Evolutionary conservation across 2,888 invertebrate genomes (phyloP).

Genomic region (Drosophila subquinaria): DNA sequence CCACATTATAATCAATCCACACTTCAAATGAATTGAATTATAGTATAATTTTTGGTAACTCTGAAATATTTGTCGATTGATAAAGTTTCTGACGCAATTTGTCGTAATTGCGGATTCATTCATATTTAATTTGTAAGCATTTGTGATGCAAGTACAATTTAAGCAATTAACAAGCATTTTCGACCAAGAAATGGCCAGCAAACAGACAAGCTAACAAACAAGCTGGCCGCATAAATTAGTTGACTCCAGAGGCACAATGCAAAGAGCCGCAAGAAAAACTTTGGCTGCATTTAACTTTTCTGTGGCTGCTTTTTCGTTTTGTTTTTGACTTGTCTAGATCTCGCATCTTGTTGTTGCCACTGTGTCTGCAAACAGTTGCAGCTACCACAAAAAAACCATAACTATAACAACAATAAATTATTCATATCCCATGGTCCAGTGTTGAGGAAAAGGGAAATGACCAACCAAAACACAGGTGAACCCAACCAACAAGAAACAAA

Average conservation of each 20-base stretch:
- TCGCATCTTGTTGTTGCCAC: background rate
- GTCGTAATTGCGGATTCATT: slow-evolving; percentile 29
- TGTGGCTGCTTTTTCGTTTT: slow-evolving; percentile 40
- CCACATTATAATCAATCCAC: background rate
- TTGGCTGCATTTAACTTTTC: slow-evolving; percentile 64
- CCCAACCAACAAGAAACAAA: slow-evolving; percentile 1
- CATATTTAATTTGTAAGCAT: slow-evolving; percentile 32
- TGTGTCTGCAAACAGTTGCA: slow-evolving; percentile 11
- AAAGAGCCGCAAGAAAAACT: slow-evolving; percentile 55
- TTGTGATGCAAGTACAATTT: slow-evolving; percentile 22
- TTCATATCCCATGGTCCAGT: slow-evolving; percentile 44
- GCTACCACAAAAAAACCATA: slow-evolving; percentile 25
- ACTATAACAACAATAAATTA: slow-evolving; percentile 59
- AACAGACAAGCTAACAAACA: slow-evolving; percentile 35
- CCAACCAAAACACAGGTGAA: slow-evolving; percentile 16
- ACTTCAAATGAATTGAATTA: background rate
- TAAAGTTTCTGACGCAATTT: background rate
- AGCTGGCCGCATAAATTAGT: slow-evolving; percentile 67
- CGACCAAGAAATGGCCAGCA: background rate
- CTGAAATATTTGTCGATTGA: too few species aligned
- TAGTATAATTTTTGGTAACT: background rate
- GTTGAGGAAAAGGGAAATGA: slow-evolving; percentile 8
- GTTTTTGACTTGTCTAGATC: background rate
- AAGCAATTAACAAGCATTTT: slow-evolving; percentile 45
- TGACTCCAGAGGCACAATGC: slow-evolving; percentile 44